phyloP scores from a whole-genome alignment of 2,113 vertebrate species.

The Nothoprocta perdicaria region DNA sequence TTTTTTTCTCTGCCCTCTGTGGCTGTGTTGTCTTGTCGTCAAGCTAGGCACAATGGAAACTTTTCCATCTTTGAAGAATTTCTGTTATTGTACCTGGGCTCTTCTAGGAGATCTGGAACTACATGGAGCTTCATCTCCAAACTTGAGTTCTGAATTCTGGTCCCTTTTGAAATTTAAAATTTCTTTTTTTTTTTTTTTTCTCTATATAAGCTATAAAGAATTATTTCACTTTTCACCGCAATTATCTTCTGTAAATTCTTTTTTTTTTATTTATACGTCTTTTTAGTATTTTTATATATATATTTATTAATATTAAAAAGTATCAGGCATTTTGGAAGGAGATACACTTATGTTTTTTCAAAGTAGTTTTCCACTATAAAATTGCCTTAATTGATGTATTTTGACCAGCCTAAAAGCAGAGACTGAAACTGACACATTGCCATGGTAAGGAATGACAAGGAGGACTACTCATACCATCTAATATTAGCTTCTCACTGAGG shows the following conservation, averaged over 20 bases:
- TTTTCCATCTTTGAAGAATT: neutral
- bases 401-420: neutral
- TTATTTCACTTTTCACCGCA: neutral
- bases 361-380: neutral
- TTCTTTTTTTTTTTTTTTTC: neutral
- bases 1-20: neutral
- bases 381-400: neutral
- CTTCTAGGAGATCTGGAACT: neutral
- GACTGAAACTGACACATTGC: neutral
- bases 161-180: neutral
- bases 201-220: neutral
- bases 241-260: neutral
- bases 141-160: neutral
- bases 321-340: neutral
- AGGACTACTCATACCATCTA: neutral
- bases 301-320: neutral
- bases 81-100: neutral
- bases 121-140: neutral
- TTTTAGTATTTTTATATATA: no score
- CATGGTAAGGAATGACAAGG: neutral
- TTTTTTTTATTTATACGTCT: neutral
- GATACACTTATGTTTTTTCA: neutral
- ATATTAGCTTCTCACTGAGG: neutral
- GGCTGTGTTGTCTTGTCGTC: neutral
- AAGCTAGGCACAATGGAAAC: neutral